Evolutionary conservation across 2,888 invertebrate genomes (phyloP).

Genomic region (Macaria liturata): DNA sequence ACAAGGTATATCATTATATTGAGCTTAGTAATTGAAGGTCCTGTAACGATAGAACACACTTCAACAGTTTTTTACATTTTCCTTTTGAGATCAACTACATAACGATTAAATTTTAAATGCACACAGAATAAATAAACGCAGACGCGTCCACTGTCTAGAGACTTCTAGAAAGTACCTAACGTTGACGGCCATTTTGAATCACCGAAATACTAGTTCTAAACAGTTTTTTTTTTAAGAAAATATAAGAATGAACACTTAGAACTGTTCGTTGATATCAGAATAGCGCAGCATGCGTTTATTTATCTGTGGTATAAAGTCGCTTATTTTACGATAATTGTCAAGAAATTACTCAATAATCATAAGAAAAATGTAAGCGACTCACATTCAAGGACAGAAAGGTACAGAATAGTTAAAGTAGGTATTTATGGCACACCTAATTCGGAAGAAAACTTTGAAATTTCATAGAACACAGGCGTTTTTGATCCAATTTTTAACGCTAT

Average conservation of each 20-base stretch:
- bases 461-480: conserved; percentile 3
- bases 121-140: conserved; percentile 24
- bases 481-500: not conserved
- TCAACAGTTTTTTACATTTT: conserved; percentile 51
- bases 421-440: conserved; percentile 27
- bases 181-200: not conserved
- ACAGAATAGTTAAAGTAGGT: conserved; percentile 12
- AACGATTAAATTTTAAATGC: conserved; percentile 27
- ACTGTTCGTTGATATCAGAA: no score
- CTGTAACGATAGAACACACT: conserved; percentile 77
- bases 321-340: conserved; percentile 6
- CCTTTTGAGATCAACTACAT: conserved; percentile 64
- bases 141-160: conserved; percentile 3
- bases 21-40: conserved; percentile 78
- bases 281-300: conserved; percentile 6
- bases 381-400: conserved; percentile 8
- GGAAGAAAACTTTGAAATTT: conserved; percentile 13
- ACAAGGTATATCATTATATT: conserved; percentile 73
- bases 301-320: conserved; percentile 10
- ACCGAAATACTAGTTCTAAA: no score
- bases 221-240: no score
- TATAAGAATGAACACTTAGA: no score
- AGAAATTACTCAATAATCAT: not conserved
- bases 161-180: conserved; percentile 9
- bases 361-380: conserved; percentile 17